Evolutionary conservation across 2,113 vertebrate species (phyloP), one percentile per base, ranked within the genome.

Genomic region (Zosterops lateralis): DNA sequence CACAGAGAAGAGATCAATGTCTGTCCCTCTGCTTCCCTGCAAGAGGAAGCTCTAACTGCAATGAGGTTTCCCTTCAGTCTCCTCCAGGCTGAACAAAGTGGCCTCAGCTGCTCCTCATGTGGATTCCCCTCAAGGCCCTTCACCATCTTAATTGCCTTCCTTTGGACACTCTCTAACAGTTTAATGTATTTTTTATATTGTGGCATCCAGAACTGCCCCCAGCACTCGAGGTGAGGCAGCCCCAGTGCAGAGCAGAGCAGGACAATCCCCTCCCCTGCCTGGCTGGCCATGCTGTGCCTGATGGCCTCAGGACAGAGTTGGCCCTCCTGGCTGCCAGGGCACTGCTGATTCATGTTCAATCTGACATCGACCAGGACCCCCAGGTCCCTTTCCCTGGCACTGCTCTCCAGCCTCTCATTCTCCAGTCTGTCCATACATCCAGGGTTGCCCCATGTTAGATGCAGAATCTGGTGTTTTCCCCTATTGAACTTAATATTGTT

Each of bases 301-400:
- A 20, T 74, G 42, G 3, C 0, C 24, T 10, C 34, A 29, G 60
- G 42, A 57, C 42, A 57, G 0, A 0, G 1, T 0, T 34, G 29
- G 2, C 51, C 7, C 61, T 84, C 31, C 61, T 42, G 82, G 44
- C 44, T 75, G 42, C 51, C 61, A 66, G 36, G 61, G 36, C 82
- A 42, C 44, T 75, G 44, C 31, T 75, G 61, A 0, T 0, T 58
- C 36, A 1, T 31, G 10, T 17, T 5, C 34, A 34, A 3, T 5
- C 15, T 34, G 8, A 4, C 3, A 31, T 0, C 0, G 1, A 42
- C 31, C 61, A 60, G 54, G 7, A 34, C 4, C 2, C 13, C 11
- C 29, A 42, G 13, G 8, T 17, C 8, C 13, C 25, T 12, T 75
- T 66, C 25, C 0, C 0, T 28, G 50, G 25, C 25, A 5, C 36